A percentile compares a stretch with the other conserved stretches of the same genome.
Conservation (phyloP, 2,113 vertebrate genomes). For the Pipa parva region DNA sequence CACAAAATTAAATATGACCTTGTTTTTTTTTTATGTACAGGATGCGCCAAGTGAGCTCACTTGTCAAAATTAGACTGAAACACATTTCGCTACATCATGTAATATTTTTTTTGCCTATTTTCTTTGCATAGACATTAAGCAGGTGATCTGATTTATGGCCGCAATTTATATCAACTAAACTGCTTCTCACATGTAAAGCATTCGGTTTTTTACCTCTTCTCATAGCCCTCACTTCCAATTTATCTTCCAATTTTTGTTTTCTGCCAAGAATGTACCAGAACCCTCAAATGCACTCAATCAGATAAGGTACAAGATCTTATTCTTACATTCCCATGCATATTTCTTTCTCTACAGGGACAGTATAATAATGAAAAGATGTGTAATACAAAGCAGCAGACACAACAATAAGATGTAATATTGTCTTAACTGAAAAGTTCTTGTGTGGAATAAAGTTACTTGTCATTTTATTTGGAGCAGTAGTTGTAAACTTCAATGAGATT, state of each 20-base stretch:
- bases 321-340: conserved; percentile 1
- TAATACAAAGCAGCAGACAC: background rate
- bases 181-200: background rate
- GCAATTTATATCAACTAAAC: background rate
- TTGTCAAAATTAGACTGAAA: background rate
- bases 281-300: conserved; percentile 1
- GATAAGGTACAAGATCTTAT: background rate
- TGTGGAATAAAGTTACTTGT: background rate
- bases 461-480: no score
- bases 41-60: background rate
- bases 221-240: background rate
- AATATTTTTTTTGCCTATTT: background rate
- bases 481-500: no score
- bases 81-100: background rate
- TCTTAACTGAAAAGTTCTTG: background rate
- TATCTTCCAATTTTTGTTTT: background rate
- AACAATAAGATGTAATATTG: background rate
- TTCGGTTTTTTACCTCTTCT: background rate
- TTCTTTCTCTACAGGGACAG: background rate
- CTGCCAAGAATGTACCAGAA: conserved; percentile 1
- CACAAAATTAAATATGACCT: background rate
- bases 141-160: background rate
- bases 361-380: background rate
- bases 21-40: background rate
- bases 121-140: background rate